phyloP scores from a whole-genome alignment of 2,113 vertebrate genomes.

The Ammodytes marinus region DNA sequence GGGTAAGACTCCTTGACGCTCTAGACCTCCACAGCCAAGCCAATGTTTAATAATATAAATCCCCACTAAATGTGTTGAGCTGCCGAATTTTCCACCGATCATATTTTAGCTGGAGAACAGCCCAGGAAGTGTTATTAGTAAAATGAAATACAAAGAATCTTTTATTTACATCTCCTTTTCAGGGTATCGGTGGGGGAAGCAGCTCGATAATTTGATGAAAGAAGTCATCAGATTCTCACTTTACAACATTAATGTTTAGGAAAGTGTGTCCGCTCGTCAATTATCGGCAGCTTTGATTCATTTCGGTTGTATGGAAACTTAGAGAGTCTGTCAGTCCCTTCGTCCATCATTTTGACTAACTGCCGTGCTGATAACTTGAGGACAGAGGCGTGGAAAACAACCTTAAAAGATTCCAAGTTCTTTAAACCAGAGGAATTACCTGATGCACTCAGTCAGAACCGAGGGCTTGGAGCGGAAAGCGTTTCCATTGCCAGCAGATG shows the following conservation, averaged over 20 bases:
- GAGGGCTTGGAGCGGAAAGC: constrained; percentile 67
- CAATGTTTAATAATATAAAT: constrained; percentile 40
- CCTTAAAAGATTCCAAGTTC: constrained; percentile 58
- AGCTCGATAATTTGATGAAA: constrained; percentile 10
- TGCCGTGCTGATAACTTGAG: constrained; percentile 53
- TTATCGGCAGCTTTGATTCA: constrained; percentile 42
- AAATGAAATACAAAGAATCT: constrained; percentile 17
- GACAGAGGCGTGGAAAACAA: constrained; percentile 58
- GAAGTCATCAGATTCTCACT: constrained; percentile 7
- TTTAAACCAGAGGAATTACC: constrained; percentile 72
- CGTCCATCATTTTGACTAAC: constrained; percentile 67
- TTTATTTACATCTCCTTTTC: constrained; percentile 28
- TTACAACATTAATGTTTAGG: constrained; percentile 19
- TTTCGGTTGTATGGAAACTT: constrained; percentile 23
- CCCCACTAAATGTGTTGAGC: constrained; percentile 28
- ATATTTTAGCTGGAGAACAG: constrained; percentile 33
- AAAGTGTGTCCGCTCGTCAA: constrained; percentile 14
- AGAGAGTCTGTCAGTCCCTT: constrained; percentile 17
- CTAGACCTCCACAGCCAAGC: constrained; percentile 43
- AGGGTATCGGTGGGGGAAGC: background rate
- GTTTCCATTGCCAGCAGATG: constrained; percentile 63
- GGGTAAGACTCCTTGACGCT: constrained; percentile 85
- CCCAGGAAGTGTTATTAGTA: constrained; percentile 13
- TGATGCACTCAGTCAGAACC: constrained; percentile 74
- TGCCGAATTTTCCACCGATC: constrained; percentile 43